These are phyloP conservation scores for Dorcus parallelipipedus DNA, from an alignment of 2,888 invertebrate species.

Conservation along the genomic window DNA sequence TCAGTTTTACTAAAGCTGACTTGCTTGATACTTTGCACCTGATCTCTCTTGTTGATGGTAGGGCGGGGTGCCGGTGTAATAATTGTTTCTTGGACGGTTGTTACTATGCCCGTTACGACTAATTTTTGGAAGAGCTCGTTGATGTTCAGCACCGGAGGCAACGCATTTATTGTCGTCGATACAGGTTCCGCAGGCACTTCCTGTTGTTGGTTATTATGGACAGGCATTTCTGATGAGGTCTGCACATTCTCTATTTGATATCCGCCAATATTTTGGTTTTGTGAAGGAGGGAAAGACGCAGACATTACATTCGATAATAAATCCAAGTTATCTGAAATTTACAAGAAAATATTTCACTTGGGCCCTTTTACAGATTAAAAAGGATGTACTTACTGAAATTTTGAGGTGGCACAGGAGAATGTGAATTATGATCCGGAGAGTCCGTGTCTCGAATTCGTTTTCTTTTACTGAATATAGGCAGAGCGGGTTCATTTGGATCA, in stretches of 20 bases:
- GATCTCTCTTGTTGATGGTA: conserved; percentile 6
- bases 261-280: conserved; percentile 46
- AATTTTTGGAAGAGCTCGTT: conserved; percentile 81
- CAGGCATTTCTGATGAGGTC: not conserved
- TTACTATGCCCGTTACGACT: conserved; percentile 79
- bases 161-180: conserved; percentile 32
- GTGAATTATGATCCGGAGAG: conserved; percentile 42
- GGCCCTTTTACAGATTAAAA: not conserved
- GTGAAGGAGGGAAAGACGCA: conserved; percentile 57
- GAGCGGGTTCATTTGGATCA: conserved; percentile 38
- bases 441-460: conserved; percentile 27
- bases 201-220: conserved; percentile 4
- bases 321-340: conserved; percentile 55
- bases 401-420: conserved; percentile 41
- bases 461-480: conserved; percentile 30
- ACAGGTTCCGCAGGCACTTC: conserved; percentile 24
- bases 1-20: conserved; percentile 69
- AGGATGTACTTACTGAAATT: conserved; percentile 39
- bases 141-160: conserved; percentile 58
- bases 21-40: conserved; percentile 50
- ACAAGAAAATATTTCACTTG: not conserved
- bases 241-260: conserved; percentile 53
- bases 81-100: conserved; percentile 28
- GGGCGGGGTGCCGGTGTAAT: conserved; percentile 11
- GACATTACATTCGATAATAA: conserved; percentile 65